phyloP scores from a whole-genome alignment of 2,797 vertebrate species.

The Myotis planiceps region DNA sequence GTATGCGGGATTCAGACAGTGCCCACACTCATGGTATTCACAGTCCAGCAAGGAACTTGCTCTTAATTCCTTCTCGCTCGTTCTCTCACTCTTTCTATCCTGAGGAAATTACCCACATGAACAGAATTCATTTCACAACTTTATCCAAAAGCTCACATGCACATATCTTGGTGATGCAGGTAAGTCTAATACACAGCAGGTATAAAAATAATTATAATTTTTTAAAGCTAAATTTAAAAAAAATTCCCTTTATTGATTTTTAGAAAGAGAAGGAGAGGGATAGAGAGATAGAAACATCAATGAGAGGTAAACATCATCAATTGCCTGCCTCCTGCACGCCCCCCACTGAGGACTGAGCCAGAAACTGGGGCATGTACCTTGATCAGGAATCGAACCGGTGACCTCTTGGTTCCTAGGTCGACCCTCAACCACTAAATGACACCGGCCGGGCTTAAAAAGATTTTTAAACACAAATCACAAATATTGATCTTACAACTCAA shows the following conservation, averaged over 20 bases:
- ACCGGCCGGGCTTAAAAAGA: background rate
- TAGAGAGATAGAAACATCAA: no score
- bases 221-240: background rate
- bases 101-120: background rate
- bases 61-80: background rate
- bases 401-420: no score
- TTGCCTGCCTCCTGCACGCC: no score
- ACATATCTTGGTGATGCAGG: background rate
- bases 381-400: no score
- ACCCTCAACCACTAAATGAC: no score
- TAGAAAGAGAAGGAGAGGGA: no score
- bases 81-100: background rate
- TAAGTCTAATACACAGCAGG: background rate
- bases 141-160: background rate
- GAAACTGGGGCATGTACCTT: no score
- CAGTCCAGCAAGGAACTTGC: background rate
- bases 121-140: background rate
- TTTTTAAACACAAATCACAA: conserved; percentile 18
- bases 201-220: background rate
- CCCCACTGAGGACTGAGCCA: no score
- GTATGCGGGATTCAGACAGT: background rate
- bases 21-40: background rate
- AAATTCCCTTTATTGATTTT: background rate
- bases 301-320: no score
- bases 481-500: background rate